phyloP scores from a whole-genome alignment of 2,888 invertebrate species.

The Dasypolia templi region DNA sequence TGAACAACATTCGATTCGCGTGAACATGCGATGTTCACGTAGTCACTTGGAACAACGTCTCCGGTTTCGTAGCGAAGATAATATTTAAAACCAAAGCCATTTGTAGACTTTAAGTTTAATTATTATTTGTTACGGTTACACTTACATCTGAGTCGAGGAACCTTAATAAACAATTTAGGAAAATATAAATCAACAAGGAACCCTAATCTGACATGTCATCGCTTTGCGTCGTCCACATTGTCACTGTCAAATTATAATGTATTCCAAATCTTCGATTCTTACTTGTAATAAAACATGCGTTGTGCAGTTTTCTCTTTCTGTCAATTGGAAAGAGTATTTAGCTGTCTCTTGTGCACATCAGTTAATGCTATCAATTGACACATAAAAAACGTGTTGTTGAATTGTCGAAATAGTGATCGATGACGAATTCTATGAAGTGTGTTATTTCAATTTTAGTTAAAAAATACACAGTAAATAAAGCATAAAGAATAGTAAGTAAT shows the following conservation, averaged over 20 bases:
- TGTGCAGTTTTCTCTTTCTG: constrained; percentile 5
- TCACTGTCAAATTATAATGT: constrained; percentile 34
- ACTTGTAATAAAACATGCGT: not conserved
- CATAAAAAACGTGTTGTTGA: constrained; percentile 12
- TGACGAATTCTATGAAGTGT: constrained; percentile 53
- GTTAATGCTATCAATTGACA: not conserved
- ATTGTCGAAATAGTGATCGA: constrained; percentile 47
- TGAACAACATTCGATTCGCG: not conserved
- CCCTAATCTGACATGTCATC: constrained; percentile 43
- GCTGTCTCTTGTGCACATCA: constrained; percentile 6
- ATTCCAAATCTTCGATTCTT: not conserved
- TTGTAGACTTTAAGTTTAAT: not conserved
- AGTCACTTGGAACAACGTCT: not conserved
- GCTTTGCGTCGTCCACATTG: constrained; percentile 17
- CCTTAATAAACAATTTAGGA: not conserved
- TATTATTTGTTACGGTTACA: not conserved
- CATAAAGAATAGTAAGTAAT: constrained; percentile 5
- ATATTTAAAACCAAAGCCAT: not conserved
- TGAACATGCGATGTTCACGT: not conserved
- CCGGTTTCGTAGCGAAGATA: not conserved
- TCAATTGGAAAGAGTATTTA: not conserved
- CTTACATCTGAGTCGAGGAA: not conserved
- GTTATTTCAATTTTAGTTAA: constrained; percentile 15
- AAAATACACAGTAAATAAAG: constrained; percentile 4
- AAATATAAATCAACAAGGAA: not conserved